Percentiles rank a stretch among this genome's conserved stretches.
Conservation (phyloP, 2,113 vertebrate species). For the Scalopus aquaticus region DNA sequence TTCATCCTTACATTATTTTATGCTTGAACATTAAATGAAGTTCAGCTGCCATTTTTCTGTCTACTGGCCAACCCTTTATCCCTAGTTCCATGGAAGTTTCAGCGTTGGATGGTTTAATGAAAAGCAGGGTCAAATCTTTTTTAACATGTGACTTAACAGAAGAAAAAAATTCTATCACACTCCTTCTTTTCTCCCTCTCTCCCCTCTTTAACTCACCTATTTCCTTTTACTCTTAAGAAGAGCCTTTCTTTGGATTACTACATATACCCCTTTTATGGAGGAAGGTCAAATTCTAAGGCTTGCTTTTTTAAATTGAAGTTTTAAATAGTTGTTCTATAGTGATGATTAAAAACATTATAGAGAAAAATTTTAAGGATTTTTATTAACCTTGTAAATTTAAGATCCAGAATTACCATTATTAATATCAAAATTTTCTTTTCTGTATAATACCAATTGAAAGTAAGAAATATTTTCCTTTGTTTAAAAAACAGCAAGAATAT, state of each 20-base stretch:
- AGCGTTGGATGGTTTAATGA: not conserved
- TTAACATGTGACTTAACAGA: not conserved
- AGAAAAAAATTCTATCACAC: not conserved
- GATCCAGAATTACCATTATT: conserved; percentile 30
- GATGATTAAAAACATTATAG: conserved; percentile 13
- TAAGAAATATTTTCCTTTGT: conserved; percentile 42
- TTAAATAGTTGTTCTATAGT: conserved; percentile 5
- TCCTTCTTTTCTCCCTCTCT: not conserved
- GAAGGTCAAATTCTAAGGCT: not conserved
- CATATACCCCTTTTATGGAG: conserved; percentile 19
- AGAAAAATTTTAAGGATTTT: conserved; percentile 36
- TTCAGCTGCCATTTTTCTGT: conserved; percentile 21
- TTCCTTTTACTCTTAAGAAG: not conserved
- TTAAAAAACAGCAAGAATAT: not conserved
- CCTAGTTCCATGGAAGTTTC: not conserved
- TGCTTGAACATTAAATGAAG: conserved; percentile 19
- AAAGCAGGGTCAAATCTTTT: not conserved
- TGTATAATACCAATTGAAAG: not conserved
- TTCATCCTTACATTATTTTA: not conserved
- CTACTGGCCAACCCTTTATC: not conserved
- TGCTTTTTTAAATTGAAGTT: not conserved
- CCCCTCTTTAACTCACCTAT: not conserved
- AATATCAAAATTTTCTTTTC: conserved; percentile 23
- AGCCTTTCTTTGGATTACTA: not conserved
- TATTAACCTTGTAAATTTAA: conserved; percentile 36